phyloP scores from a whole-genome alignment of 2,797 vertebrate genomes.

The Garrulus glandarius region DNA sequence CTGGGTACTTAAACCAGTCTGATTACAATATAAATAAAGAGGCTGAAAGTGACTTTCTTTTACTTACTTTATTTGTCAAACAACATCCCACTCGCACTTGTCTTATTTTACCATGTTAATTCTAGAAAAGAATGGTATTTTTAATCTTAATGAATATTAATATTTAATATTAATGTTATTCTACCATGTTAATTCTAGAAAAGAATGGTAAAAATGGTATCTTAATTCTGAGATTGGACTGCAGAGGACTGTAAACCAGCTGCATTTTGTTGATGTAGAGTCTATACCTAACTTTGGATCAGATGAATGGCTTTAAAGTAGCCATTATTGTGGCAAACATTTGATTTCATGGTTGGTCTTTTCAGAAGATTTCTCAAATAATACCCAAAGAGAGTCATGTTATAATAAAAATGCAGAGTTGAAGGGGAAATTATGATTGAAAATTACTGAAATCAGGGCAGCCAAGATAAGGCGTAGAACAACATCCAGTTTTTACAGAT shows the following conservation, averaged over 20 bases:
- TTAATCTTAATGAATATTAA: neutral
- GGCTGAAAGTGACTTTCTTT: neutral
- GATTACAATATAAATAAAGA: neutral
- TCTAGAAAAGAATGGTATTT: neutral
- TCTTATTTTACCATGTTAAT: neutral
- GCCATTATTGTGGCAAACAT: neutral
- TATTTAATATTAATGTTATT: neutral
- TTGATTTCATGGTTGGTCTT: neutral
- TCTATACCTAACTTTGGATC: neutral
- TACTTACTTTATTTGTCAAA: neutral
- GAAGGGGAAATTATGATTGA: neutral
- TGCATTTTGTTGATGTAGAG: neutral
- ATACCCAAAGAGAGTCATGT: neutral
- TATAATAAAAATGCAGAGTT: neutral
- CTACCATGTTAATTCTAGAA: neutral
- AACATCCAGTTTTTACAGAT: neutral
- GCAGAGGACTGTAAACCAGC: neutral
- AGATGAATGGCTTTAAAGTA: neutral
- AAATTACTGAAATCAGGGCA: neutral
- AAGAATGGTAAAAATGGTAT: neutral
- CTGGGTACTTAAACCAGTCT: neutral
- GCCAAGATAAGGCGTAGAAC: neutral
- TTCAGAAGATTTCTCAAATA: neutral
- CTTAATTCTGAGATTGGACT: neutral
- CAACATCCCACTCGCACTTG: neutral